Base-by-base conservation (phyloP, 2,888 invertebrate genomes). In the Pterostichus madidus region DNA sequence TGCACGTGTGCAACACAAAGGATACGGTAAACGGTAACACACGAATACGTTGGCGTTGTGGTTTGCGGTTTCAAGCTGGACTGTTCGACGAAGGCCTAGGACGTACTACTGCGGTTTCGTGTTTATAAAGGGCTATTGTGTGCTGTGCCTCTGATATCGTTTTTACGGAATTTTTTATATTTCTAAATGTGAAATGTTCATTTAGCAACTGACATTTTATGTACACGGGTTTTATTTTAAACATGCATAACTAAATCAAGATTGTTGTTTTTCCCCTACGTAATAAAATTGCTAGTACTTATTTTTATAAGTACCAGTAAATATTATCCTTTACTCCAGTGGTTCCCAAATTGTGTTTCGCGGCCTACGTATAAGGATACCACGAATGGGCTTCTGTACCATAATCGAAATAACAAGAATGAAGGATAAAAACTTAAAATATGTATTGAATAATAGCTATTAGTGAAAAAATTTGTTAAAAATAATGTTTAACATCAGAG, bases 81-180 rank as follows among this genome's bases (percentile, higher is more conserved):
- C 59, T 24, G 2, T 59, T 59, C 56, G 59, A 59, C 24, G 53
- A 59, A 59, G 8, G 24, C 59, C 31, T 10, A 59, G 53, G n/a
- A 15, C 15, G 53, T 53, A 17, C 17, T 11, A 11, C 8, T 31
- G 59, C 31, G 59, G 59, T 59, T 59, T 24, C 24, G 59, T 59
- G 59, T 59, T 59, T 59, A 59, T 59, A 59, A 59, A 24, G 24
- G 11, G 24, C 7, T 8, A 17, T 31, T 31, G 59, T 24, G 15
- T 3, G 24, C 3, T 24, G 24, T 24, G 24, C 24, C 1, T 59
- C 0, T 39, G 39, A 59, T 5, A 31, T 59, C 59, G 59, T 59
- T 59, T 59, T 59, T 59, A 59, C 24, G 10, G 59, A 59, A 59
- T 59, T 59, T 59, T 59, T 59, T 59, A 31, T 8, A 59, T 59